Evolutionary conservation across 2,888 invertebrate genomes (phyloP).

Genomic region (Drosophila formosana): DNA sequence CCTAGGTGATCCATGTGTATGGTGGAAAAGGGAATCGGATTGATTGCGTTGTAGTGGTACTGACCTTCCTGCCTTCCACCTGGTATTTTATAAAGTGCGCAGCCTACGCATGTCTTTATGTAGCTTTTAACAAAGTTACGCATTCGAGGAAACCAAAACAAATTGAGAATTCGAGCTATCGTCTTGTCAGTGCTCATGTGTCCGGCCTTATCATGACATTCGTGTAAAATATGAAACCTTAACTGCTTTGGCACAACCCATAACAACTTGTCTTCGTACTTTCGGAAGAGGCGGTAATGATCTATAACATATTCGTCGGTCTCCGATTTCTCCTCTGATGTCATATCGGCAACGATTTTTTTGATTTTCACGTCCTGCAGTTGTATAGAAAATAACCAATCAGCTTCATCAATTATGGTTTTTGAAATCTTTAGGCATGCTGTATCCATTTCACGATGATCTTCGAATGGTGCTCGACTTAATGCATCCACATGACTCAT

Average conservation of each 20-base stretch:
- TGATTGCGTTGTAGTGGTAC: constrained; percentile 11
- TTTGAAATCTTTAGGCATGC: constrained; percentile 39
- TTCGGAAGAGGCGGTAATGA: constrained; percentile 14
- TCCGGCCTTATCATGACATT: constrained; percentile 10
- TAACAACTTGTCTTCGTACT: not conserved
- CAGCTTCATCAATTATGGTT: constrained; percentile 20
- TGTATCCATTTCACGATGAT: not conserved
- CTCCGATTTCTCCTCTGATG: not conserved
- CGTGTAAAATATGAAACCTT: constrained; percentile 11
- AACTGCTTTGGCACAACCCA: constrained; percentile 24
- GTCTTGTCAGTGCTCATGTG: constrained; percentile 10
- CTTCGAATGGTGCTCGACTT: not conserved
- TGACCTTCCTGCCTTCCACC: constrained; percentile 8
- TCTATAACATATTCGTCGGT: constrained; percentile 7
- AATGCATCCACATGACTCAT: constrained; percentile 3
- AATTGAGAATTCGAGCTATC: not conserved
- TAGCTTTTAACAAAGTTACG: constrained; percentile 8
- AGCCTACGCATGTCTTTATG: constrained; percentile 12
- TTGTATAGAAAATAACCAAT: constrained; percentile 53
- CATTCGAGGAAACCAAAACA: constrained; percentile 21
- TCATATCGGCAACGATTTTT: constrained; percentile 4
- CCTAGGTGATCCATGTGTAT: constrained; percentile 20
- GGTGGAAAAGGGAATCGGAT: constrained; percentile 8
- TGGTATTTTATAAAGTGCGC: constrained; percentile 12
- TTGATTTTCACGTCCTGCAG: constrained; percentile 27